Evolutionary conservation across 2,888 invertebrate species (phyloP), one percentile per base, ranked within the genome.

Genomic region (Drosophila phalerata): DNA sequence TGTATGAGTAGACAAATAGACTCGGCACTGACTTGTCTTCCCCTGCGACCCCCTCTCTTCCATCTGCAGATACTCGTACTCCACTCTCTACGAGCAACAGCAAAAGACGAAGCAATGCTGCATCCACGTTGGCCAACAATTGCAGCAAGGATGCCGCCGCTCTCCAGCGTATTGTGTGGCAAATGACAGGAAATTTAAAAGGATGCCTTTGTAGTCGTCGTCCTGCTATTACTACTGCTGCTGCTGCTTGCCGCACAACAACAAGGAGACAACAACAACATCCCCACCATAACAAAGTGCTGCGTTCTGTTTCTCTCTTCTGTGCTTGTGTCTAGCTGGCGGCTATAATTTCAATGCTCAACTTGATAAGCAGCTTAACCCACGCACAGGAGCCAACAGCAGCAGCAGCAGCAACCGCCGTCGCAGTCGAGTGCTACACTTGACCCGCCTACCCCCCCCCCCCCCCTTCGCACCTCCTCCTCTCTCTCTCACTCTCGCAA

Each of bases 121-220:
- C 62, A 56, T 65, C 62, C 53, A 57, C 64, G 37, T 61, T 73
- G 77, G 62, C 77, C 71, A 72, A 74, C 85, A 81, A 85, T 85
- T 85, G 88, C 84, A 78, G 85, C 70, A 67, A 72, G 52, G 76
- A 55, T 56, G 75, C 71, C 67, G 78, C 78, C 78, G 81, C 72
- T 88, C 85, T 86, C 88, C 63, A 78, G 88, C 84, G 85, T 86
- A 86, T 86, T 86, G 85, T 85, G 88, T 83, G 82, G 86, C 88
- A 86, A 86, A 86, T 86, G 86, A 88, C 88, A 88, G 88, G 86
- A 86, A 88, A 88, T 88, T 86, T 86, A 86, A 86, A 86, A 88
- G 88, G 86, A 86, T 88, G 86, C 86, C 86, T 88, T 88, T 88
- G 88, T 86, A 88, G 82, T 83, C 79, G 72, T 83, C 77, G 73